Percentiles rank a stretch among this genome's conserved stretches.
Conservation (phyloP, 2,888 invertebrate genomes). For the Leptinotarsa tumamoca region DNA sequence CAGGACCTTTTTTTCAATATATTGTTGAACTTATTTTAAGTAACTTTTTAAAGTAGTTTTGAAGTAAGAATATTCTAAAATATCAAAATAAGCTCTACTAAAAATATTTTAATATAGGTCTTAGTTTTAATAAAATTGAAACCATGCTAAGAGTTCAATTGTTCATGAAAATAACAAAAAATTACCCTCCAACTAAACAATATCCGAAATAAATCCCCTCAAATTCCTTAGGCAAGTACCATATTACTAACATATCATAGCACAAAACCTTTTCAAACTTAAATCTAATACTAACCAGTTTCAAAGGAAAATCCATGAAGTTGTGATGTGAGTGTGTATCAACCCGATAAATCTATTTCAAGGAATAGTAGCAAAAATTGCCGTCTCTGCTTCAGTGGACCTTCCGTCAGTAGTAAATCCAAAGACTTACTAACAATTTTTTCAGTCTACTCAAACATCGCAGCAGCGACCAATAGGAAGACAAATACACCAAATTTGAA, state of each 20-base stretch:
- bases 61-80: too few relatives aligned
- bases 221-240: conserved; percentile 11
- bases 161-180: not conserved
- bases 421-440: conserved; percentile 31
- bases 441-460: conserved; percentile 53
- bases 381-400: conserved; percentile 63
- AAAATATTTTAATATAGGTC: too few relatives aligned
- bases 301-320: conserved; percentile 59
- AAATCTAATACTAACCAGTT: conserved; percentile 59
- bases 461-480: conserved; percentile 60
- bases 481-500: conserved; percentile 54
- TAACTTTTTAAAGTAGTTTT: too few relatives aligned
- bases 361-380: conserved; percentile 57
- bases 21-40: too few relatives aligned
- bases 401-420: conserved; percentile 52
- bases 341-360: conserved; percentile 51
- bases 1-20: not conserved
- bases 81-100: too few relatives aligned
- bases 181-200: not conserved
- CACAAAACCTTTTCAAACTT: conserved; percentile 13
- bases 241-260: conserved; percentile 3
- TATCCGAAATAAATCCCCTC: not conserved
- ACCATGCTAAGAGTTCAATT: not conserved
- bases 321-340: conserved; percentile 54
- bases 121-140: not conserved